Evolutionary conservation across 2,888 invertebrate species (phyloP).

Genomic region (Apotomis betuletana): DNA sequence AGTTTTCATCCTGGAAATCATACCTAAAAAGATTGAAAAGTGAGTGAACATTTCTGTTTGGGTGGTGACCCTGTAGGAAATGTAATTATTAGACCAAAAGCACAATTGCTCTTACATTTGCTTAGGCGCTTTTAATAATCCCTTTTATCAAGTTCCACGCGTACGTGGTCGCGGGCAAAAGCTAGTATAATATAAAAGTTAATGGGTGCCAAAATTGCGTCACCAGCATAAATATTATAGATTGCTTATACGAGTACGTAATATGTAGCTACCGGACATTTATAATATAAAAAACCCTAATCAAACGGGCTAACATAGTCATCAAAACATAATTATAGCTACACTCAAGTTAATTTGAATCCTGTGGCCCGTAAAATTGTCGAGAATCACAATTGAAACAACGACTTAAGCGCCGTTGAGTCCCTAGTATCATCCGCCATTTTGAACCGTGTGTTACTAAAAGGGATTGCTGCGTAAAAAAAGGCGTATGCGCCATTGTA

Average conservation of each 20-base stretch:
- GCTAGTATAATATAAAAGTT: no score
- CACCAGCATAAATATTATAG: not conserved
- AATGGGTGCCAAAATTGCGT: no score
- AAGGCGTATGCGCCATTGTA: not conserved
- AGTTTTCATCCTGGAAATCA: no score
- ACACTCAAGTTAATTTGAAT: constrained; percentile 34
- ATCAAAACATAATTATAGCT: constrained; percentile 40
- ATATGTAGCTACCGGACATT: not conserved
- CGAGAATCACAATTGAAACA: not conserved
- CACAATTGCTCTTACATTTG: no score
- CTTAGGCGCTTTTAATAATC: no score
- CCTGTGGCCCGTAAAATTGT: constrained; percentile 34
- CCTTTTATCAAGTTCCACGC: no score
- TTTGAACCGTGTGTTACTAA: not conserved
- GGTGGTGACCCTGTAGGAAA: no score
- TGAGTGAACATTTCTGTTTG: no score
- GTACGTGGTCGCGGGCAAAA: no score
- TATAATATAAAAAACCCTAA: constrained; percentile 20
- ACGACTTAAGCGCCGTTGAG: constrained; percentile 1
- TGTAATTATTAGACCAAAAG: no score
- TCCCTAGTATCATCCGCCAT: not conserved
- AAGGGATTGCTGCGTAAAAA: not conserved
- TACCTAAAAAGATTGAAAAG: no score
- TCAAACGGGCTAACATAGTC: constrained; percentile 32
- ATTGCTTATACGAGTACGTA: not conserved